Evolutionary conservation across 2,888 invertebrate genomes (phyloP).

Genomic region (Exephanes ischioxanthus): DNA sequence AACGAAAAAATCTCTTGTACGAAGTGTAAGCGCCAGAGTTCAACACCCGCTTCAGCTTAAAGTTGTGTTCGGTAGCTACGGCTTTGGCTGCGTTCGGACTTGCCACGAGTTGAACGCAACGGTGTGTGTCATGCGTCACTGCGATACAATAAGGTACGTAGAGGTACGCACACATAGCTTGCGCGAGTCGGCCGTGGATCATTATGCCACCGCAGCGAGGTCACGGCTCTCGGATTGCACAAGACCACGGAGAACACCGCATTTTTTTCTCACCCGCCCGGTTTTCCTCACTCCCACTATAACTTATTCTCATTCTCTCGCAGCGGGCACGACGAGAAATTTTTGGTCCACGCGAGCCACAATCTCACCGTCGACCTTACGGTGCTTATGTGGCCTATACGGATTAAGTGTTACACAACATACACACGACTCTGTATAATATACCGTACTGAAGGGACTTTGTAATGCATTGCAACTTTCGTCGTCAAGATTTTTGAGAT

Average conservation of each 20-base stretch:
- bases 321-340: conserved; percentile 9
- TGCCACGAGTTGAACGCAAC: neutral
- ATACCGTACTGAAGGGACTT: conserved; percentile 9
- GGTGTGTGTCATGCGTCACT: neutral
- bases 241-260: conserved; percentile 33
- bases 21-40: neutral
- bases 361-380: conserved; percentile 40
- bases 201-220: conserved; percentile 57
- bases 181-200: conserved; percentile 54
- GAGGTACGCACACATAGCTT: neutral
- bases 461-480: conserved; percentile 26
- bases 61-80: neutral
- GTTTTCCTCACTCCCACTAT: conserved; percentile 38
- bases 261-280: conserved; percentile 7
- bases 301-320: conserved; percentile 24
- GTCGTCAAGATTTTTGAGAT: conserved; percentile 21
- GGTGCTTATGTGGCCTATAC: conserved; percentile 4
- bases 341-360: conserved; percentile 42
- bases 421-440: conserved; percentile 9
- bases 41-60: neutral
- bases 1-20: neutral
- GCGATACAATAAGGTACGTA: neutral
- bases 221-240: conserved; percentile 62
- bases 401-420: conserved; percentile 35
- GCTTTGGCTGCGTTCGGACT: neutral